Evolutionary conservation across 2,797 vertebrate genomes (phyloP), one percentile per base, ranked within the genome.

Genomic region (Coregonus suidteri): DNA sequence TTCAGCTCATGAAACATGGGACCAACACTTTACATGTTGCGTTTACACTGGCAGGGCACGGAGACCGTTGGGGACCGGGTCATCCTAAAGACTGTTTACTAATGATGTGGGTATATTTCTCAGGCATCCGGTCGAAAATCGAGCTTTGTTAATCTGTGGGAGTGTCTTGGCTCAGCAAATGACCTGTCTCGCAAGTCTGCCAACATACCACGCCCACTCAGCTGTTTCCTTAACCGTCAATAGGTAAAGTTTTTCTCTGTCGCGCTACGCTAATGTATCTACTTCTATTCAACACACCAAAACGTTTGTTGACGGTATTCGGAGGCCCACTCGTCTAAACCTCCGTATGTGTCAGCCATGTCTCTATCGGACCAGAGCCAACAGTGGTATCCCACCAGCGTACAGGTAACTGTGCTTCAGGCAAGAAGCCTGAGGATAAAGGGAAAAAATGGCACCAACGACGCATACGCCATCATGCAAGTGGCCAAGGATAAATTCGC

Each of bases 401-500:
- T 94, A 16, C 95, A 97, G 93, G 97, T 99, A 87, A 97, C 96
- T 83, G 97, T 96, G 56, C 92, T 96, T 3, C 96, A 95, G 85
- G 97, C 97, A 30, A 91, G 95, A 74, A 94, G 94, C 15, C 93
- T 99, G 71, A 85, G 96, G 88, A 90, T 90, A 11, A 99, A 98
- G 84, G 95, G 96, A 1, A 96, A 96, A 18, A 88, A 92, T 74
- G 96, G 96, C 78, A 96, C 96, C 41, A 97, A 97, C 90, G 97
- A 98, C 75, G 96, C 97, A 4, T 98, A 97, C 89, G 92, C 96
- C 52, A 86, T 97, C 87, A 97, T 99, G 94, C 97, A 97, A 84
- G 93, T 98, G 93, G 96, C 95, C 83, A 96, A 96, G 79, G 96
- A 97, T 66, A 96, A 96, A 93, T 97, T 94, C 86, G 95, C 95